Conservation (phyloP, 2,113 vertebrate genomes). For the Silurus meridionalis region DNA sequence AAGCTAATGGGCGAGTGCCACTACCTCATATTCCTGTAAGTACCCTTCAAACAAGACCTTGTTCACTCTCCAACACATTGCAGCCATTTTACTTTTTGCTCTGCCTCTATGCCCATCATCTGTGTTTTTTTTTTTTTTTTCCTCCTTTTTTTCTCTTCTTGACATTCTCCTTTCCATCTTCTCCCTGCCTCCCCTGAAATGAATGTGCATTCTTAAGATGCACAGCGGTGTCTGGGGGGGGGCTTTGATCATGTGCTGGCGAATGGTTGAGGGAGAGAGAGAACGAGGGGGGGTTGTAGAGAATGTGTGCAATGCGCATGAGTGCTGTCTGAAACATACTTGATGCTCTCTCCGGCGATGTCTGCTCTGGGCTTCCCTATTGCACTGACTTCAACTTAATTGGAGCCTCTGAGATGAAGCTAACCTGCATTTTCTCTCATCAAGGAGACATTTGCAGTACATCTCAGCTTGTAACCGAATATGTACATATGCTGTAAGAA, state of each 20-base stretch:
- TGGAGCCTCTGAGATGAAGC: constrained; percentile 51
- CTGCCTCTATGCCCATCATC: constrained; percentile 62
- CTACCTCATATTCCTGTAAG: constrained; percentile 99
- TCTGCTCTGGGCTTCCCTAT: constrained; percentile 56
- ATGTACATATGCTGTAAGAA: not conserved
- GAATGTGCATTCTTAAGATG: constrained; percentile 73
- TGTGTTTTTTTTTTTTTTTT: constrained; percentile 37
- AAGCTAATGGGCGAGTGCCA: constrained; percentile 94
- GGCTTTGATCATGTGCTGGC: constrained; percentile 71
- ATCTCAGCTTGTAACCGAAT: not conserved
- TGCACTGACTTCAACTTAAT: constrained; percentile 47
- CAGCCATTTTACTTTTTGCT: constrained; percentile 12
- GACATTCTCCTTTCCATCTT: constrained; percentile 59
- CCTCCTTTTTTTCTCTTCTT: constrained; percentile 26
- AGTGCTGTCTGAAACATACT: constrained; percentile 70
- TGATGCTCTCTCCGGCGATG: constrained; percentile 68
- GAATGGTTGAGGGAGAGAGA: constrained; percentile 65
- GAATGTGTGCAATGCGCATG: constrained; percentile 49
- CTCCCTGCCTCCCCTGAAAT: constrained; percentile 54
- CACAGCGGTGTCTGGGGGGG: constrained; percentile 58
- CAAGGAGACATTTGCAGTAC: constrained; percentile 11
- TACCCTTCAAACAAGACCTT: constrained; percentile 45
- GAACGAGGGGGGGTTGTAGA: not conserved
- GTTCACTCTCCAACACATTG: constrained; percentile 31
- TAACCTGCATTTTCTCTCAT: constrained; percentile 44